Evolutionary conservation across 2,113 vertebrate species (phyloP).

Genomic region (Laticauda laticaudata): DNA sequence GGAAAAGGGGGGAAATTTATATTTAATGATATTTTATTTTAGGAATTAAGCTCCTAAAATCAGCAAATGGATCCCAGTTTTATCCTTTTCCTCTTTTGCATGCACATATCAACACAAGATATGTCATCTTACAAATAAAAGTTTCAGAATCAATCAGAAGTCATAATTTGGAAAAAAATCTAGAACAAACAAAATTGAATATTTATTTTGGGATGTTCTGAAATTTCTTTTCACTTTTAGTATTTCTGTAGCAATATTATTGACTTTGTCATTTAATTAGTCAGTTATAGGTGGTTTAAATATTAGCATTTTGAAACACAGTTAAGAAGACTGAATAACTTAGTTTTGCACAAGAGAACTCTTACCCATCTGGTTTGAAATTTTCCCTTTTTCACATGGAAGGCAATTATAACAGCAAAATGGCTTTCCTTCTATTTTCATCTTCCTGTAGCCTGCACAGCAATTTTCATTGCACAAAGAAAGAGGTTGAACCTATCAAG

Average conservation of each 20-base stretch:
- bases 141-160: no score
- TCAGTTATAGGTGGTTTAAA: neutral
- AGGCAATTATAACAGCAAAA: conserved; percentile 12
- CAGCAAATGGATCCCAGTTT: no score
- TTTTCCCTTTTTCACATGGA: neutral
- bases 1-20: neutral
- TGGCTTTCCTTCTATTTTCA: neutral
- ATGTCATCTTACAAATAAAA: no score
- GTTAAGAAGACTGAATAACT: neutral
- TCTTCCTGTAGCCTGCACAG: neutral
- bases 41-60: no score
- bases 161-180: no score
- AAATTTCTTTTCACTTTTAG: neutral
- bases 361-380: neutral
- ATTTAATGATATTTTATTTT: neutral
- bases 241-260: neutral
- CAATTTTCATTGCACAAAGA: neutral
- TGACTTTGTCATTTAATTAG: neutral
- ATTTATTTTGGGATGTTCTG: neutral
- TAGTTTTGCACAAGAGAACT: neutral
- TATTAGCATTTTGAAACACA: neutral
- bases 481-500: neutral
- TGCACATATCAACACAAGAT: no score
- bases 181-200: neutral
- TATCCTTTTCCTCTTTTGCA: no score